These are phyloP conservation scores for Lethrus apterus DNA, from an alignment of 1,140 invertebrate genomes.

Conservation along the genomic window DNA sequence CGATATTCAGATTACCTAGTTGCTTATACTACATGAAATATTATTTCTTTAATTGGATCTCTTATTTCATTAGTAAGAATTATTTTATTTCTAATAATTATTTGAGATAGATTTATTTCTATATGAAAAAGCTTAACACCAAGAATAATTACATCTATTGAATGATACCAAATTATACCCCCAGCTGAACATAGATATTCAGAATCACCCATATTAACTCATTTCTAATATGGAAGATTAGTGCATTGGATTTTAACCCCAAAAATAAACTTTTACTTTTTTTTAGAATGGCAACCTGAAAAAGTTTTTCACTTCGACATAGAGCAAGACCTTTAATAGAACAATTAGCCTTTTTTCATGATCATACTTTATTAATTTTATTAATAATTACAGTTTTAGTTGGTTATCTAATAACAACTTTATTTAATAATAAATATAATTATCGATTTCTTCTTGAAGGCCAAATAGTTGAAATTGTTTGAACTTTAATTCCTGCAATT, in stretches of 20 bases:
- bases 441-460: conserved; percentile 46
- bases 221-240: conserved; percentile 49
- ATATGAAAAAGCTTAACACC: neutral
- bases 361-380: conserved; percentile 49
- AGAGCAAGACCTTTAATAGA: conserved; percentile 48
- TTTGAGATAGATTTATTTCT: conserved; percentile 1
- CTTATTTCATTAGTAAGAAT: conserved; percentile 9
- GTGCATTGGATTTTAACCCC: conserved; percentile 51
- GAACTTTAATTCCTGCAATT: conserved; percentile 52
- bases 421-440: conserved; percentile 42
- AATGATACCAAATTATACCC: conserved; percentile 50
- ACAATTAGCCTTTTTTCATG: too few species aligned
- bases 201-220: conserved; percentile 46
- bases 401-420: conserved; percentile 53
- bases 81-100: conserved; percentile 2
- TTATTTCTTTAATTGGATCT: conserved; percentile 56
- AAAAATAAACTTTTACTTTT: conserved; percentile 50
- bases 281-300: too few species aligned
- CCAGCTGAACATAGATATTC: too few species aligned
- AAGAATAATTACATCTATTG: conserved; percentile 42
- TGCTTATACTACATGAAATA: too few species aligned
- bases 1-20: conserved; percentile 68
- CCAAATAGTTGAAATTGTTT: conserved; percentile 54
- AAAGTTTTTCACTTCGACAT: too few species aligned
- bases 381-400: conserved; percentile 52